Evolutionary conservation across 2,888 invertebrate species (phyloP).

Genomic region (Cheilosia vulpina): DNA sequence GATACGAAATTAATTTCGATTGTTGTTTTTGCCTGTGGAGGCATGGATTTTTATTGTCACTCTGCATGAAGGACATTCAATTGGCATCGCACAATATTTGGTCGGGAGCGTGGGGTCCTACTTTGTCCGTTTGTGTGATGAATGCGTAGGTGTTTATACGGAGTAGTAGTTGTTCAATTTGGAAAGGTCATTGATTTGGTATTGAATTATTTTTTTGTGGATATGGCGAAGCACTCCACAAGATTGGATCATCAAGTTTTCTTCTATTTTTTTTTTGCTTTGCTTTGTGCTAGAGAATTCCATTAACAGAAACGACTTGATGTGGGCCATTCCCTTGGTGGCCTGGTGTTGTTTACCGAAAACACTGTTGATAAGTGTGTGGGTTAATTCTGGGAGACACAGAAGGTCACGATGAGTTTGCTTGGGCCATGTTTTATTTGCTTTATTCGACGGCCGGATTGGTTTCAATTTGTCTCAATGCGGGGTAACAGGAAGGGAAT

Average conservation of each 20-base stretch:
- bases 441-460: too few species aligned
- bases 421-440: too few species aligned
- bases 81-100: conserved; percentile 18
- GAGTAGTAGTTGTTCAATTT: conserved; percentile 1
- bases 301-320: too few species aligned
- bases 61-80: conserved; percentile 4
- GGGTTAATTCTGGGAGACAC: too few species aligned
- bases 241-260: neutral
- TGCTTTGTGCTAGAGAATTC: too few species aligned
- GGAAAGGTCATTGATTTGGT: neutral
- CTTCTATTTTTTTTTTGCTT: neutral
- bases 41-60: conserved; percentile 13
- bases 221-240: neutral
- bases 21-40: neutral
- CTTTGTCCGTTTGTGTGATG: conserved; percentile 8
- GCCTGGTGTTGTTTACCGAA: too few species aligned
- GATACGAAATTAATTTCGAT: conserved; percentile 2
- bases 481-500: too few species aligned
- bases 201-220: neutral
- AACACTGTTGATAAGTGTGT: too few species aligned
- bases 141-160: neutral
- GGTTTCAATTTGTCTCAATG: too few species aligned
- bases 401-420: too few species aligned
- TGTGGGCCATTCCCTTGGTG: too few species aligned
- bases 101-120: neutral